A percentile compares a stretch with the other conserved stretches of the same genome.
These are phyloP conservation scores for Plestiodon gilberti DNA, from an alignment of 2,113 vertebrate genomes.

Conservation along the genomic window DNA sequence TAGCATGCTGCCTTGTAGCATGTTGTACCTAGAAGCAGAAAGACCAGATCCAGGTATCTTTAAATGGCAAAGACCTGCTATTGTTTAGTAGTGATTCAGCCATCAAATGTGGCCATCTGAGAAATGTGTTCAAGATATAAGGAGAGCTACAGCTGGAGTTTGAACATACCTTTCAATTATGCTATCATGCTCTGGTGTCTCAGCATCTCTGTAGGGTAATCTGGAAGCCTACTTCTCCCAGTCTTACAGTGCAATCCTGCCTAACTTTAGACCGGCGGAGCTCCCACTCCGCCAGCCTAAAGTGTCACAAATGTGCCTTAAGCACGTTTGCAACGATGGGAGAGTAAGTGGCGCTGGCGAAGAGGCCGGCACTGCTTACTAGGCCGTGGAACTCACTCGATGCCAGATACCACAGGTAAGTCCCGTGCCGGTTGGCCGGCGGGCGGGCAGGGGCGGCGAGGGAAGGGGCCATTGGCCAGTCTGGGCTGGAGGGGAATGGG, in stretches of 20 bases:
- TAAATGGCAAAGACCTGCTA: not conserved
- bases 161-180: not conserved
- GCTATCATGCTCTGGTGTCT: not conserved
- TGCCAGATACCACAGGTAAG: too few relatives aligned
- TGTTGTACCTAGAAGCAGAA: not conserved
- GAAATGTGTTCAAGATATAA: not conserved
- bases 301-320: too few relatives aligned
- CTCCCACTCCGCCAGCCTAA: too few relatives aligned
- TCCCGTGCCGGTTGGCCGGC: too few relatives aligned
- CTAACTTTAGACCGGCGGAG: too few relatives aligned
- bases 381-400: too few relatives aligned
- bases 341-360: too few relatives aligned
- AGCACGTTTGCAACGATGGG: too few relatives aligned
- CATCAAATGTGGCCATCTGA: not conserved
- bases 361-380: too few relatives aligned
- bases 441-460: too few relatives aligned
- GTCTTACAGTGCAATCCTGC: not conserved
- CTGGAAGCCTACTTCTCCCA: not conserved
- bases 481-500: too few relatives aligned
- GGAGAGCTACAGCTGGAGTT: not conserved
- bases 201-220: not conserved
- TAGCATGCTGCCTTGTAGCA: not conserved
- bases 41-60: not conserved
- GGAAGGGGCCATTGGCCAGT: too few relatives aligned
- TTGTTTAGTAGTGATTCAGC: not conserved